Base-by-base conservation (phyloP, 2,888 invertebrate species). In the Ctenicera cuprea region DNA sequence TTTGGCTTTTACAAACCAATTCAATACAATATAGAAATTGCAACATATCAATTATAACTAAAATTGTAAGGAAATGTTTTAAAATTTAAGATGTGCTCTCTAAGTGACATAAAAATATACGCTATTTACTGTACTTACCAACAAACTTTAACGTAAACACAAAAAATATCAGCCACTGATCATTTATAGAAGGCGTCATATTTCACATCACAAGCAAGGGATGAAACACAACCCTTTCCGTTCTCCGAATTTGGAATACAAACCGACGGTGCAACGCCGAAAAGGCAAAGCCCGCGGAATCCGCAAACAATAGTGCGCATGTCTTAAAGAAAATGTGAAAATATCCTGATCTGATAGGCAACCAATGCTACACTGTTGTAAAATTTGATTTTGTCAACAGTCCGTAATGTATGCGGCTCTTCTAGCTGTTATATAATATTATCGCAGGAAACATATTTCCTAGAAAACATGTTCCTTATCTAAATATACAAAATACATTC, bases 141-240 rank as follows among this genome's bases (percentile, higher is more conserved):
- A 12, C 3, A 50, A 38, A 37, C 14, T 30, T 18, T 11, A 63
- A 63, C 7, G 52, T 9, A 16, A 52, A 33, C 65, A 52, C 48
- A n/a, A 50, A 7, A 50, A 65, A 50, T 12, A 50, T 1, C 7
- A 65, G 20, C 16, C 48, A 37, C 52, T 50, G 33, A 1, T 50
- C 43, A 12, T 50, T 33, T 8, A 2, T 12, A 30, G 45, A 20
- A 0, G 65, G 20, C 33, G 43, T 65, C 65, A 65, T 65, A 16
- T 41, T 64, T 65, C 50, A 65, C 65, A 65, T 65, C 50, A 65
- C 65, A 48, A 30, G 65, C 59, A 16, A 37, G 22, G 12, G 37
- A 16, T 45, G 18, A 38, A 37, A 65, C 50, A 65, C 52, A 52
- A 48, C 50, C 65, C 65, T 33, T 52, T 43, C 7, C 30, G 37